phyloP scores from a whole-genome alignment of 2,113 vertebrate genomes.

The Actenoides hombroni region DNA sequence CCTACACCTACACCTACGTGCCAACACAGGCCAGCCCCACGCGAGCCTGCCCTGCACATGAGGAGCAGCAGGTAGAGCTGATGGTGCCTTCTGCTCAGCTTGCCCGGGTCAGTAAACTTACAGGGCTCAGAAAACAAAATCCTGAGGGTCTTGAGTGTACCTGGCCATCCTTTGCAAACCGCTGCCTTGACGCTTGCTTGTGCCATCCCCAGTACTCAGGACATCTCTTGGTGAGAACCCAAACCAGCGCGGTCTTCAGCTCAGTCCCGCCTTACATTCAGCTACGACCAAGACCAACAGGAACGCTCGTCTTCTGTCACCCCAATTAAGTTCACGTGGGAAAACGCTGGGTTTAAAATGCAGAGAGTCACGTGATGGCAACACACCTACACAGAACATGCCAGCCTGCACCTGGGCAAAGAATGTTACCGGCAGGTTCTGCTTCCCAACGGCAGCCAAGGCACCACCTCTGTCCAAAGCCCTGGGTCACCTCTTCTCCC shows the following conservation, averaged over 20 bases:
- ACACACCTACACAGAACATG: not conserved
- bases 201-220: not conserved
- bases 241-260: not conserved
- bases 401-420: not conserved
- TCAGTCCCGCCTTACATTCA: rapidly evolving
- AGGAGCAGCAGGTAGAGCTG: not conserved
- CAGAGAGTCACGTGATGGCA: not conserved
- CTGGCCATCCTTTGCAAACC: not conserved
- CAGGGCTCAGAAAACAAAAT: not conserved
- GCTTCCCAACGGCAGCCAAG: not conserved
- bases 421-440: not conserved
- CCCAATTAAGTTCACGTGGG: not conserved
- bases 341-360: not conserved
- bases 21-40: not conserved
- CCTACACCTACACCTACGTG: not conserved
- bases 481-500: not conserved
- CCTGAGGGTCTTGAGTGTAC: not conserved
- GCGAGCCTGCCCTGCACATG: rapidly evolving
- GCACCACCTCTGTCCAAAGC: not conserved
- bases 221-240: not conserved
- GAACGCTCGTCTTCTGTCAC: not conserved
- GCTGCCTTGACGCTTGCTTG: rapidly evolving
- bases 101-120: not conserved
- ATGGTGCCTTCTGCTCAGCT: not conserved
- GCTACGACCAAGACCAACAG: rapidly evolving